These are phyloP conservation scores for Drosophila prostipennis DNA, from an alignment of 2,888 invertebrate species.

Conservation along the genomic window DNA sequence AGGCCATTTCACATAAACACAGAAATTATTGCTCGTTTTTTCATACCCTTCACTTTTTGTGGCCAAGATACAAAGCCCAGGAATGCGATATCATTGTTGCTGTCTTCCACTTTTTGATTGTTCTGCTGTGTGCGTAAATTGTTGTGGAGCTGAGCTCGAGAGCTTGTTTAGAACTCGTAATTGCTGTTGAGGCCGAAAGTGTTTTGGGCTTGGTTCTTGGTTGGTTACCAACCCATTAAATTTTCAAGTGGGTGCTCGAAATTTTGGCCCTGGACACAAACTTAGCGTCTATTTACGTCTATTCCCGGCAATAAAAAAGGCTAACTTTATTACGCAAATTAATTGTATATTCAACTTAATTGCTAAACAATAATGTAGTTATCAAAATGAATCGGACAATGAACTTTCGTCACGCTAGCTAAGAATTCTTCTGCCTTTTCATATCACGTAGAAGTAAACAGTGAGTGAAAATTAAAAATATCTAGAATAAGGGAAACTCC, in stretches of 20 bases:
- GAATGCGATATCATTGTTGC: conserved; percentile 35
- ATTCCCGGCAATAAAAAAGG: conserved; percentile 2
- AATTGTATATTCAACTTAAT: no score
- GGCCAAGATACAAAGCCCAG: conserved; percentile 9
- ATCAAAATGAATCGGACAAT: no score
- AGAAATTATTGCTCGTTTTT: conserved; percentile 33
- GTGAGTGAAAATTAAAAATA: no score
- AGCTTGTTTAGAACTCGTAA: conserved; percentile 40
- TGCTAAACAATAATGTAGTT: no score
- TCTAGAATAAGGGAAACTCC: no score
- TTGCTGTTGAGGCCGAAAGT: conserved; percentile 34
- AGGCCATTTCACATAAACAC: conserved; percentile 34
- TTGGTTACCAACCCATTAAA: no score
- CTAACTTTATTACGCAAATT: background rate
- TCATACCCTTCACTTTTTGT: conserved; percentile 48
- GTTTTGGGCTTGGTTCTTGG: conserved; percentile 36
- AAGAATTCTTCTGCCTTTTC: no score
- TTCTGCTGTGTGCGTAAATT: conserved; percentile 49
- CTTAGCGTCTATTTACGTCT: background rate
- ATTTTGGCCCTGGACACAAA: conserved; percentile 11
- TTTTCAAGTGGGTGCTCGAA: conserved; percentile 7
- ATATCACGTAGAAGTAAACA: no score
- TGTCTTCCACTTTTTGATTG: conserved; percentile 31
- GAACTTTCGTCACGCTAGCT: no score
- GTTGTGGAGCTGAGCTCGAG: conserved; percentile 22